Base-by-base conservation (phyloP, 2,113 vertebrate genomes). In the Trogon melanurus region DNA sequence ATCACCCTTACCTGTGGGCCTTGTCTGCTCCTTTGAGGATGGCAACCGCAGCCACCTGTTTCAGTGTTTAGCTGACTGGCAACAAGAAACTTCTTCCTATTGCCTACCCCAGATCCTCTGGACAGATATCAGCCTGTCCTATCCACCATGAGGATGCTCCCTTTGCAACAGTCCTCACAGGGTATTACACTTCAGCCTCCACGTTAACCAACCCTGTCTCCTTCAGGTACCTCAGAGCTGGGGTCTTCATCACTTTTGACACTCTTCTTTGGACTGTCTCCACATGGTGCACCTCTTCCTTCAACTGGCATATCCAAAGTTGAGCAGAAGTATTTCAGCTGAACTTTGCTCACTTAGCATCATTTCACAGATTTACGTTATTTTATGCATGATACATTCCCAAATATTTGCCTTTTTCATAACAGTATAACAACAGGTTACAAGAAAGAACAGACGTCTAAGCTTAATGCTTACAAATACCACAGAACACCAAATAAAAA, bases 101-200 rank as follows among this genome's bases (percentile, higher is more conserved):
- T 30, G 66, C 36, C 58, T 8, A 13, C 16, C 10, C 64, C 54
- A 51, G n/a, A n/a, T 18, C 16, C 38, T 34, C 69, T 57, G 45
- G 47, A 12, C 0, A 34, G 56, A 45, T 8, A 15, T 21, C 51
- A 51, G 90, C 22, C 50, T 0, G 0, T 14, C 74, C 56, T 10
- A 9, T 16, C 41, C 1, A 0, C 14, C 38, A 11, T 0, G 3
- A 34, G 41, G 54, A 25, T 38, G 22, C 17, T 26, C 26, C 56
- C 21, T 79, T 45, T 36, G 50, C 88, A 60, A 72, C 72, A 50
- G 6, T 26, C 38, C 41, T 76, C 25, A 41, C 32, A 12, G 22
- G 29, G 15, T 19, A 30, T 9, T 12, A 29, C 21, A 20, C n/a
- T 29, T 61, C 67, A 86, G 41, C 36, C 58, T 88, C 45, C 60